Conservation (phyloP, 2,888 invertebrate genomes). For the Lamproptera curius region DNA sequence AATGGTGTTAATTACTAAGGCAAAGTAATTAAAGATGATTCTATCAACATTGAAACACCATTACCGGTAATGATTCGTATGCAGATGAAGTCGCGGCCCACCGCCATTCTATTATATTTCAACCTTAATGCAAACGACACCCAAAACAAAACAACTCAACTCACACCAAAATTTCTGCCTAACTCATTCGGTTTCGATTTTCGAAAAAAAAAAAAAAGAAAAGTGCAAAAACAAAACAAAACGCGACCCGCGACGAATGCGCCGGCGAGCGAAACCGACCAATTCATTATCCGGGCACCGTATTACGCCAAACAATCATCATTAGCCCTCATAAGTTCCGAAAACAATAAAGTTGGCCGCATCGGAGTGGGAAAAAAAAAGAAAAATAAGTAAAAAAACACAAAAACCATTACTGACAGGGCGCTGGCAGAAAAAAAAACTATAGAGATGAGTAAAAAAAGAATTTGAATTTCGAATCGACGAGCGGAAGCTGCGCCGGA, state of each 20-base stretch:
- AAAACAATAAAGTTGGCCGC: slow-evolving; percentile 51
- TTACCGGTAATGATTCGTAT: too few relatives aligned
- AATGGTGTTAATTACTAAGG: too few relatives aligned
- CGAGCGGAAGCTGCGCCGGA: slow-evolving; percentile 62
- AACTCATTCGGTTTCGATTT: slow-evolving; percentile 9
- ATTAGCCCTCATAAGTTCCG: slow-evolving; percentile 46
- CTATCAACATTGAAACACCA: too few relatives aligned
- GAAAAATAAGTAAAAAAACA: slow-evolving; percentile 36
- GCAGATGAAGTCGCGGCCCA: too few relatives aligned
- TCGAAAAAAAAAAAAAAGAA: background rate
- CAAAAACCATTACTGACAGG: slow-evolving; percentile 37
- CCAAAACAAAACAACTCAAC: too few relatives aligned
- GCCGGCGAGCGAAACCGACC: slow-evolving; percentile 28
- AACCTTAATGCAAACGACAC: too few relatives aligned
- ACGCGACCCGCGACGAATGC: slow-evolving; percentile 18
- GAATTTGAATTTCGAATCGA: slow-evolving; percentile 56
- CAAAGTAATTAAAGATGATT: too few relatives aligned
- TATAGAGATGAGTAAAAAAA: slow-evolving; percentile 40
- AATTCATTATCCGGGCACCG: slow-evolving; percentile 48
- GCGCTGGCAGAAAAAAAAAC: slow-evolving; percentile 29
- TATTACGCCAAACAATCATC: slow-evolving; percentile 51
- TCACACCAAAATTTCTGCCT: background rate
- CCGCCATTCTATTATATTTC: too few relatives aligned
- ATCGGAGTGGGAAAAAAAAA: slow-evolving; percentile 23
- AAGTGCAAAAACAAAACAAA: slow-evolving; percentile 2